Conservation (phyloP, 2,888 invertebrate species). For the Aleiodes leptofemur region DNA sequence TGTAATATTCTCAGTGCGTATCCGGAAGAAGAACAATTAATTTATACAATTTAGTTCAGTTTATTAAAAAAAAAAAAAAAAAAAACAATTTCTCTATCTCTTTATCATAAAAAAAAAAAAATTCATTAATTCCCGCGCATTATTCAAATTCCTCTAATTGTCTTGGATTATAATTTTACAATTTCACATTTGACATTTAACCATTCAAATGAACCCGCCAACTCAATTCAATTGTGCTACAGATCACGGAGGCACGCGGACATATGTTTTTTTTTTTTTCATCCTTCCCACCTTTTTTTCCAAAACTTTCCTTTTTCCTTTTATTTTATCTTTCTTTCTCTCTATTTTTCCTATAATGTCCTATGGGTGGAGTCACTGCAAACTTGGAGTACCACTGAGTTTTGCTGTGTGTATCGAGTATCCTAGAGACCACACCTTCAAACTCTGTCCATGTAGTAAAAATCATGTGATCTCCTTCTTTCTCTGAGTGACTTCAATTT, state of each 20-base stretch:
- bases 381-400: too few relatives aligned
- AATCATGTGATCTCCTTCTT: constrained; percentile 28
- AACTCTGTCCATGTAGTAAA: background rate
- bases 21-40: constrained; percentile 22
- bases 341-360: constrained; percentile 33
- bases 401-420: constrained; percentile 10
- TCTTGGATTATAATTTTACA: background rate
- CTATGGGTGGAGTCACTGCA: constrained; percentile 30
- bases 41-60: background rate
- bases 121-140: background rate
- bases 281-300: constrained; percentile 10
- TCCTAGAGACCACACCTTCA: constrained; percentile 33
- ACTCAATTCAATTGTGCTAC: constrained; percentile 29
- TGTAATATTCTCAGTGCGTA: constrained; percentile 14
- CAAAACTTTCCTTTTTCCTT: constrained; percentile 23
- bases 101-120: background rate
- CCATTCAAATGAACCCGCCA: constrained; percentile 4
- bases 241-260: constrained; percentile 14
- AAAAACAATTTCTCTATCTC: too few relatives aligned
- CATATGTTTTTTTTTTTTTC: background rate
- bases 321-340: too few relatives aligned
- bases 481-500: constrained; percentile 7
- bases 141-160: background rate
- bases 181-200: constrained; percentile 25
- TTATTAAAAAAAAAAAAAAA: too few relatives aligned